These are phyloP conservation scores for Rhorus exstirpatorius DNA, from an alignment of 2,888 invertebrate species.

Conservation along the genomic window DNA sequence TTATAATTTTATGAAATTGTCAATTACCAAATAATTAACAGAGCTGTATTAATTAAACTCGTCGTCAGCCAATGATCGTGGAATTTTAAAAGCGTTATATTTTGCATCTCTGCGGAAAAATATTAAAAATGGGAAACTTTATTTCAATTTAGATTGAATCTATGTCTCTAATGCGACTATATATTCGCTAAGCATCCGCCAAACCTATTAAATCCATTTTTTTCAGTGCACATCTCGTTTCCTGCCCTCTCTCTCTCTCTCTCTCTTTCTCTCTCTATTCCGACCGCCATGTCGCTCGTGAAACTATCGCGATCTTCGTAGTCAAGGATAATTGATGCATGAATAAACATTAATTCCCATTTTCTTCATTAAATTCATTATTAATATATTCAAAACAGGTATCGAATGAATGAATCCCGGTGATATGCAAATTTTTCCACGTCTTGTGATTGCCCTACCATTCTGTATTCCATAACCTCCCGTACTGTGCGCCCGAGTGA, in stretches of 20 bases:
- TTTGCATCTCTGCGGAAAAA: no score
- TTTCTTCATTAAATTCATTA: constrained; percentile 82
- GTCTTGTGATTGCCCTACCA: constrained; percentile 68
- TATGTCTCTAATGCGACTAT: no score
- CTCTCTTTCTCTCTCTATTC: constrained; percentile 38
- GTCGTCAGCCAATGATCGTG: no score
- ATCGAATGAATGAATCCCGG: constrained; percentile 80
- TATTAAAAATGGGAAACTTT: no score
- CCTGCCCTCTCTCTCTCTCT: not conserved
- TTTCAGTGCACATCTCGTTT: not conserved
- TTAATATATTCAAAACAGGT: constrained; percentile 81
- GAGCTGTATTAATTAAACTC: no score
- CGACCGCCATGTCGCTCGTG: constrained; percentile 61
- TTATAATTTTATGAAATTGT: no score
- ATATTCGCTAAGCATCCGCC: no score
- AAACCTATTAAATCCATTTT: constrained; percentile 12
- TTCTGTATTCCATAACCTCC: constrained; percentile 63
- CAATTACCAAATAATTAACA: no score
- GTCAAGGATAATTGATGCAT: constrained; percentile 76
- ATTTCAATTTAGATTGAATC: no score
- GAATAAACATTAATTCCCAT: constrained; percentile 79
- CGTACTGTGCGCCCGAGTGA: constrained; percentile 53
- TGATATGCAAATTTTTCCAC: constrained; percentile 77
- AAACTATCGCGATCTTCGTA: constrained; percentile 72
- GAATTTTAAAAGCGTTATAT: no score